Evolutionary conservation across 1,140 invertebrate species (phyloP).

Genomic region (Dendroctonus valens): DNA sequence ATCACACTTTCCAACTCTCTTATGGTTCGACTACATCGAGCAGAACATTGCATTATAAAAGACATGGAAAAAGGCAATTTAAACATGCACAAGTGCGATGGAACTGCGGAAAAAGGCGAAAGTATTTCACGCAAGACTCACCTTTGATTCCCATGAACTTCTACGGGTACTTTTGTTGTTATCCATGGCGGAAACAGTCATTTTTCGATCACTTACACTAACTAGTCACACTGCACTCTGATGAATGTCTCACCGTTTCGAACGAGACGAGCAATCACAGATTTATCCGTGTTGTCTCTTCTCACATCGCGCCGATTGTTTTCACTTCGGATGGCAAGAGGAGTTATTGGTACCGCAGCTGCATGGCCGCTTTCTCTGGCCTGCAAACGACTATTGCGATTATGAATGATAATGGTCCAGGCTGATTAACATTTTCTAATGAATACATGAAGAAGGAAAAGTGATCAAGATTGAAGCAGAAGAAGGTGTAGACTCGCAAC

Average conservation of each 20-base stretch:
- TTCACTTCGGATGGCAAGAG: constrained; percentile 5
- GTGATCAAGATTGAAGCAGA: neutral
- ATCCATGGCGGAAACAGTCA: constrained; percentile 44
- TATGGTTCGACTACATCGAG: neutral
- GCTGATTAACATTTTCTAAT: too few relatives aligned
- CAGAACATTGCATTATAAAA: neutral
- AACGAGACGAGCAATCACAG: neutral
- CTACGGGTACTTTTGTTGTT: constrained; percentile 39
- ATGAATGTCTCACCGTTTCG: neutral
- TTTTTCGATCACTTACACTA: constrained; percentile 19
- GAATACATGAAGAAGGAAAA: neutral
- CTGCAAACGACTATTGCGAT: neutral
- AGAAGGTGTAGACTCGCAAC: neutral
- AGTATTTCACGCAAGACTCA: constrained; percentile 23
- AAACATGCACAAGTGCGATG: neutral
- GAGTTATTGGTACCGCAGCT: constrained; percentile 13
- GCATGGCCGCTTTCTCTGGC: constrained; percentile 12
- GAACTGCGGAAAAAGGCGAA: neutral
- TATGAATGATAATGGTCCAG: too few relatives aligned
- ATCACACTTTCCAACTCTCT: neutral
- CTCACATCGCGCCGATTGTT: constrained; percentile 10
- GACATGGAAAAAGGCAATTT: neutral
- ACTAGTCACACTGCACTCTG: neutral
- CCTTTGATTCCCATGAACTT: constrained; percentile 46
- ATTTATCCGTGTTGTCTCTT: neutral